Evolutionary conservation across 2,113 vertebrate species (phyloP).

Genomic region (Strix uralensis): DNA sequence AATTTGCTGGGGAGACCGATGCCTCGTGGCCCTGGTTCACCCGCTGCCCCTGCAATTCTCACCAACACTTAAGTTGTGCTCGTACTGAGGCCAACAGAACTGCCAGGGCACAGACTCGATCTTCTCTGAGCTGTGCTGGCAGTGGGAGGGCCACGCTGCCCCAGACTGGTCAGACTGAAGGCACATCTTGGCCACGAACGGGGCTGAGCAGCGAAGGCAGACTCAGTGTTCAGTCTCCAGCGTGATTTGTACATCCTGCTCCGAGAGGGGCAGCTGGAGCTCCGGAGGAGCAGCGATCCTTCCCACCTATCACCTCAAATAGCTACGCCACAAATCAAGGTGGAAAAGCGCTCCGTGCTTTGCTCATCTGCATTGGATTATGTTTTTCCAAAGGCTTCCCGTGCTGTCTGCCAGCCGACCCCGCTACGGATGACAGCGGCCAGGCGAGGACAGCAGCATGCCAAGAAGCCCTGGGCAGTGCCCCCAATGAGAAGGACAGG

Average conservation of each 20-base stretch:
- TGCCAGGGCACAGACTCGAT: neutral
- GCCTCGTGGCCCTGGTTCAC: neutral
- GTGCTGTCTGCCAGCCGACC: neutral
- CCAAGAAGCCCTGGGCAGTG: neutral
- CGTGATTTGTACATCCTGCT: neutral
- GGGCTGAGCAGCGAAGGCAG: neutral
- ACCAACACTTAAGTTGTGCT: neutral
- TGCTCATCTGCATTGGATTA: constrained; percentile 44
- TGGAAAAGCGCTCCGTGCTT: constrained; percentile 50
- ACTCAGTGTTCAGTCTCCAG: neutral
- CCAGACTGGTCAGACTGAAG: neutral
- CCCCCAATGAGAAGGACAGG: neutral
- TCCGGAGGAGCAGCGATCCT: neutral
- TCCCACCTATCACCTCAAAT: accelerated
- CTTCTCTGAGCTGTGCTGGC: neutral
- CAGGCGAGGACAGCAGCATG: neutral
- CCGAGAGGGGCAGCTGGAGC: neutral
- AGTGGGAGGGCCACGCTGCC: accelerated
- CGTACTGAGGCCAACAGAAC: neutral
- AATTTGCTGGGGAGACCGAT: neutral
- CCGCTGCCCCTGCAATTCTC: neutral
- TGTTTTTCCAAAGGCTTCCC: constrained; percentile 6
- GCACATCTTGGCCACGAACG: accelerated
- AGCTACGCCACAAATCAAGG: neutral
- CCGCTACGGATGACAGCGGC: accelerated